Evolutionary conservation across 2,888 invertebrate genomes (phyloP).

Genomic region (Drepana falcataria): DNA sequence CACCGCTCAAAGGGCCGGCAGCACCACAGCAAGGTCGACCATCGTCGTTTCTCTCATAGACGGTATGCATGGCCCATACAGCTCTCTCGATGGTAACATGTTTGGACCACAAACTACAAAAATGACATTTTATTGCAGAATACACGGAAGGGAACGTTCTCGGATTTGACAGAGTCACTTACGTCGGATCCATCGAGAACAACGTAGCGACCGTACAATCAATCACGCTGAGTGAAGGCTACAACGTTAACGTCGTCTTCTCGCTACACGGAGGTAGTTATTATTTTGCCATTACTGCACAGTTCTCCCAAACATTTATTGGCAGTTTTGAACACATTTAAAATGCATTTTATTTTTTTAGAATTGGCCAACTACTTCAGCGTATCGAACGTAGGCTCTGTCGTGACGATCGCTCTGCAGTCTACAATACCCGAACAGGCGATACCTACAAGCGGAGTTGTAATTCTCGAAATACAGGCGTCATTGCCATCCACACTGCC

Average conservation of each 20-base stretch:
- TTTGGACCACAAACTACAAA: background rate
- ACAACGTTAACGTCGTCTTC: constrained; percentile 20
- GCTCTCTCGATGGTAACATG: background rate
- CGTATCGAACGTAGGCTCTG: constrained; percentile 3
- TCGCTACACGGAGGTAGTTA: constrained; percentile 19
- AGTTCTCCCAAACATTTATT: too few relatives aligned
- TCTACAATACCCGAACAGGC: constrained; percentile 23
- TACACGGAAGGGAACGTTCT: constrained; percentile 9
- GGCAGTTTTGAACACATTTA: background rate
- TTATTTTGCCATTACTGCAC: background rate
- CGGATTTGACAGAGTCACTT: constrained; percentile 18
- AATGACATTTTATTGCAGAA: constrained; percentile 9
- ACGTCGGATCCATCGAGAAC: constrained; percentile 16
- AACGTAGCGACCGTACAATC: constrained; percentile 11
- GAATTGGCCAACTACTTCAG: constrained; percentile 14
- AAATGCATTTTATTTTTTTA: constrained; percentile 4
- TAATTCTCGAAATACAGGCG: constrained; percentile 29
- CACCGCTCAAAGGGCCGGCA: constrained; percentile 17
- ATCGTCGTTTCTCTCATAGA: constrained; percentile 20
- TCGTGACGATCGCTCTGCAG: constrained; percentile 11
- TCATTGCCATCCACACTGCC: constrained; percentile 18
- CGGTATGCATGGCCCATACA: constrained; percentile 7
- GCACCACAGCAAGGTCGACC: constrained; percentile 15
- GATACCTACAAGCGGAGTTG: constrained; percentile 23
- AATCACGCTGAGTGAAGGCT: constrained; percentile 26